Conservation (phyloP, 2,113 vertebrate species). For the Suncus etruscus region DNA sequence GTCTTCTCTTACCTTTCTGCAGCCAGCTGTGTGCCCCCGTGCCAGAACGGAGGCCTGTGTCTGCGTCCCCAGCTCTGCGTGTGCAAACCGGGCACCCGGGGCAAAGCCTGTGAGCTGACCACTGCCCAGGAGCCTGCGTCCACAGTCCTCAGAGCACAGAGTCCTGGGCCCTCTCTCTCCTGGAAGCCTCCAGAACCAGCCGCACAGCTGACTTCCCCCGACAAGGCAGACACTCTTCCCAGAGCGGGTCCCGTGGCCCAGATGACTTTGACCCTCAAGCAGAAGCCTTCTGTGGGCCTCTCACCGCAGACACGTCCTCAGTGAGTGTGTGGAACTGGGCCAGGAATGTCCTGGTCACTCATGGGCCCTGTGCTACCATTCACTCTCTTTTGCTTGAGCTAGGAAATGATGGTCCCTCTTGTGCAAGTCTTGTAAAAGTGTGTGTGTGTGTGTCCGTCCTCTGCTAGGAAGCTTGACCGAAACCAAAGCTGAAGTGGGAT, state of each 20-base stretch:
- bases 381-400: background rate
- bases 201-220: conserved; percentile 87
- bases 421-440: background rate
- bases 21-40: conserved; percentile 96
- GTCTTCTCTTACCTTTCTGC: conserved; percentile 68
- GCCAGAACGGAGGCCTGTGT: conserved; percentile 98
- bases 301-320: conserved; percentile 92
- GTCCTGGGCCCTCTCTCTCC: conserved; percentile 78
- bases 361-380: background rate
- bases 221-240: conserved; percentile 91
- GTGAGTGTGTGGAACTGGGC: conserved; percentile 89
- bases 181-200: conserved; percentile 88
- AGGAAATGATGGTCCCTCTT: background rate
- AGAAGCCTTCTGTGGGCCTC: conserved; percentile 88
- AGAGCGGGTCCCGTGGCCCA: conserved; percentile 90
- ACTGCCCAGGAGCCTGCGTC: conserved; percentile 85
- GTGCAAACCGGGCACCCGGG: conserved; percentile 96
- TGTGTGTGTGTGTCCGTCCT: background rate
- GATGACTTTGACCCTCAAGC: conserved; percentile 95
- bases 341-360: background rate
- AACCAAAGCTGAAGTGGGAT: background rate
- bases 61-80: conserved; percentile 96
- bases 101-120: conserved; percentile 93
- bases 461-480: background rate
- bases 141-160: conserved; percentile 86